Percentiles rank a stretch among this genome's conserved stretches.
These are phyloP conservation scores for Sebastes itinus DNA, from an alignment of 2,797 vertebrate genomes.

Conservation along the genomic window DNA sequence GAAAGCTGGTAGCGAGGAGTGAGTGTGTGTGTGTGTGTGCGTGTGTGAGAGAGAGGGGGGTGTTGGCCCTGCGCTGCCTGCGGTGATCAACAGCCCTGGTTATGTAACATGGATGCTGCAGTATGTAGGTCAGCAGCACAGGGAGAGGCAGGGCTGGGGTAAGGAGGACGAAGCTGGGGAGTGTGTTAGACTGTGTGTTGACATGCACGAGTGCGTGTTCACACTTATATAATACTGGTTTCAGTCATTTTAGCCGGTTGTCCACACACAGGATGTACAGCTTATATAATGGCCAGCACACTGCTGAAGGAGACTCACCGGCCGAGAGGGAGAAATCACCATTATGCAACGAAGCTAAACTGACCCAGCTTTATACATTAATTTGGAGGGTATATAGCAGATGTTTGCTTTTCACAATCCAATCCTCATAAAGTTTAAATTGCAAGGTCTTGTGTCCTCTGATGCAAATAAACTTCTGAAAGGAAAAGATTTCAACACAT, in stretches of 20 bases:
- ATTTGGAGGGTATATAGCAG: not conserved
- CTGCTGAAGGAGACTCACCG: not conserved
- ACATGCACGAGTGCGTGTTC: not conserved
- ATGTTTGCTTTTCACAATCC: slow-evolving; percentile 5
- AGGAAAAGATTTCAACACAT: not conserved
- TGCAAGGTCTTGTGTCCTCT: not conserved
- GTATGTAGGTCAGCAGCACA: slow-evolving; percentile 79
- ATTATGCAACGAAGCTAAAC: not conserved
- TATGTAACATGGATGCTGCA: slow-evolving; percentile 79
- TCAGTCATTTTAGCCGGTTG: slow-evolving; percentile 9
- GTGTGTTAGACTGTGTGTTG: slow-evolving; percentile 2
- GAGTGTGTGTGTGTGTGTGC: not conserved
- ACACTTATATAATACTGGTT: not conserved
- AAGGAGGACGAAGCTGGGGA: slow-evolving; percentile 31
- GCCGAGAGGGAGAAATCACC: not conserved
- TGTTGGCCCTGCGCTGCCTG: slow-evolving; percentile 60
- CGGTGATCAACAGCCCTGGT: slow-evolving; percentile 68
- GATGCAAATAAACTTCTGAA: not conserved
- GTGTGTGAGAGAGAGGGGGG: not conserved
- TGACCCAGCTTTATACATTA: slow-evolving; percentile 6
- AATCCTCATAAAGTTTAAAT: not conserved
- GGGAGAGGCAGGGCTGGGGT: slow-evolving; percentile 68
- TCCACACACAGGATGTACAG: not conserved
- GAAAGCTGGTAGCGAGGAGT: not conserved
- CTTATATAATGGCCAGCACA: not conserved